Percentiles rank a stretch among this genome's conserved stretches.
These are phyloP conservation scores for Bemisia tabaci DNA, from an alignment of 1,140 invertebrate species.

Conservation along the genomic window DNA sequence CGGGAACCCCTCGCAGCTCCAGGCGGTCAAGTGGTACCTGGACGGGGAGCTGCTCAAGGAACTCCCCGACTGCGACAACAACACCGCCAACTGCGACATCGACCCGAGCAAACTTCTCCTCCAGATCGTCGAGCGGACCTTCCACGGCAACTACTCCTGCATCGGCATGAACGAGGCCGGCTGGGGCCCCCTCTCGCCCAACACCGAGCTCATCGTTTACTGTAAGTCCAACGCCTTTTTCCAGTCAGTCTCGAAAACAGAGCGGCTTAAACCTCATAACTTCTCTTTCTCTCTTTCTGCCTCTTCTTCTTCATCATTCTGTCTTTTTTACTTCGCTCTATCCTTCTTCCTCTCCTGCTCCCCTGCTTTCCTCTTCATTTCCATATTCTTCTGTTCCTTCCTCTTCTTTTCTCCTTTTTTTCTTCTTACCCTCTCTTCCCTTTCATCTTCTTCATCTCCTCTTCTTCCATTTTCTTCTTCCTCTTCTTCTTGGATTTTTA, in stretches of 20 bases:
- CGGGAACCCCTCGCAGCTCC: constrained; percentile 38
- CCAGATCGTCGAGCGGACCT: constrained; percentile 62
- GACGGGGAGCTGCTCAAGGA: constrained; percentile 64
- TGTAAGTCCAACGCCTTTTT: constrained; percentile 42
- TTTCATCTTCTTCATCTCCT: background rate
- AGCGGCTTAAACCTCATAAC: background rate
- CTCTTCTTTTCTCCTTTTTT: constrained; percentile 6
- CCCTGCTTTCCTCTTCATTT: background rate
- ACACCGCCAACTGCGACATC: constrained; percentile 51
- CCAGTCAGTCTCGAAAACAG: too few species aligned
- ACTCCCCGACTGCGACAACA: constrained; percentile 44
- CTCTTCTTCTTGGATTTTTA: too few species aligned
- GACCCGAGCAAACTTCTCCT: constrained; percentile 70
- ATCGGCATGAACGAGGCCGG: constrained; percentile 72
- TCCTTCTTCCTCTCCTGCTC: background rate
- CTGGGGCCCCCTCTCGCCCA: constrained; percentile 60
- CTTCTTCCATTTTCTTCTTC: background rate
- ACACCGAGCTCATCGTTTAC: constrained; percentile 57
- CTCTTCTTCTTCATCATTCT: background rate
- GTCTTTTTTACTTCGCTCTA: background rate
- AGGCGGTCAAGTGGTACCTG: constrained; percentile 54
- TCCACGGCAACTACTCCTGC: constrained; percentile 87
- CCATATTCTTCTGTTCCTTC: background rate
- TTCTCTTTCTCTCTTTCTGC: background rate
- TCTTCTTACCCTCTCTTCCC: background rate